phyloP scores from a whole-genome alignment of 2,888 invertebrate genomes.

The Hofmannophila pseudospretella region DNA sequence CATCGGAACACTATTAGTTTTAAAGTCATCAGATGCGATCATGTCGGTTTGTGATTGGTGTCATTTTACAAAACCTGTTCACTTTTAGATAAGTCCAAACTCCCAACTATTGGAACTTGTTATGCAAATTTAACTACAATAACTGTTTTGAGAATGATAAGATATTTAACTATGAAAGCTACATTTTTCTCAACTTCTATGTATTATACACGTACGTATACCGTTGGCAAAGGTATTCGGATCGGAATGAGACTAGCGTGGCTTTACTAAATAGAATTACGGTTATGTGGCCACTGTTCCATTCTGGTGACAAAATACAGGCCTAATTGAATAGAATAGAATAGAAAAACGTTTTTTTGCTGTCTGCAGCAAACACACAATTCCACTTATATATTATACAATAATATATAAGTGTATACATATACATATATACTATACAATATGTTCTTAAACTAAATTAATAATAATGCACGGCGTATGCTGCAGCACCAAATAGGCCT shows the following conservation, averaged over 20 bases:
- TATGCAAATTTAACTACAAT: neutral
- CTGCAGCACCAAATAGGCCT: no score
- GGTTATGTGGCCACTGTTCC: slow-evolving; percentile 3
- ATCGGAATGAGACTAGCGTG: slow-evolving; percentile 4
- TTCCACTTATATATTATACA: no score
- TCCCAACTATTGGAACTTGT: neutral
- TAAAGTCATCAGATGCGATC: no score
- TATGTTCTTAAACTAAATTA: no score
- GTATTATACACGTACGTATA: neutral
- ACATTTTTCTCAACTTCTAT: neutral
- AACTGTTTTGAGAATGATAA: neutral
- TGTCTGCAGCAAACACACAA: no score
- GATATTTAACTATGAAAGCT: neutral
- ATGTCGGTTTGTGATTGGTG: no score
- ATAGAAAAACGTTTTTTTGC: no score
- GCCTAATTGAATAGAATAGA: no score
- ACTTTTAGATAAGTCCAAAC: neutral
- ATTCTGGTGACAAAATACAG: no score
- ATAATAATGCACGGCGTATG: no score
- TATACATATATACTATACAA: no score
- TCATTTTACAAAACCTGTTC: neutral
- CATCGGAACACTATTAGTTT: neutral
- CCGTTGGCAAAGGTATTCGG: neutral
- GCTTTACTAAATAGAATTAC: slow-evolving; percentile 9
- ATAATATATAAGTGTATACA: no score